A percentile compares a stretch with the other conserved stretches of the same genome.
These are phyloP conservation scores for Tragelaphus eurycerus DNA, from an alignment of 2,797 vertebrate species.

Conservation along the genomic window DNA sequence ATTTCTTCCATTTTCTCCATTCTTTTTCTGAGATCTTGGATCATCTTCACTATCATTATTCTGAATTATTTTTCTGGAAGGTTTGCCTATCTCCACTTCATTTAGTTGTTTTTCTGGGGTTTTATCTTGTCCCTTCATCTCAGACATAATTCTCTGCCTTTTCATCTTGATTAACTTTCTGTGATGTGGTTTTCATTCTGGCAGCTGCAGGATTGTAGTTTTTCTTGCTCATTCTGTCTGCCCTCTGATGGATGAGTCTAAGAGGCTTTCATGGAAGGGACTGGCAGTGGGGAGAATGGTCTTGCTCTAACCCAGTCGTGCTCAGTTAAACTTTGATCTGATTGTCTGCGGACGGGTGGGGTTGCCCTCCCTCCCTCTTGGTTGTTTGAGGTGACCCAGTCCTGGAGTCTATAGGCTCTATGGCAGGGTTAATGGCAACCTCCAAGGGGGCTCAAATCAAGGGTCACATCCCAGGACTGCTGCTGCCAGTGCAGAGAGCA, in stretches of 20 bases:
- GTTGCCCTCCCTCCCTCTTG: fast-evolving
- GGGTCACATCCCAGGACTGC: not conserved
- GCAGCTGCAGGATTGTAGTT: not conserved
- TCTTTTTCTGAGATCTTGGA: not conserved
- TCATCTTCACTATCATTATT: not conserved
- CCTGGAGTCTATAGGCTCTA: not conserved
- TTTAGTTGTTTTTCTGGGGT: not conserved
- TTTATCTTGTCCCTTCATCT: not conserved
- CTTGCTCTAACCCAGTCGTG: not conserved
- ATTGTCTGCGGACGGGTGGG: fast-evolving
- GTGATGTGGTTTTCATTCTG: not conserved
- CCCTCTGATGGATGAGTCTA: not conserved
- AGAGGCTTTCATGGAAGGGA: not conserved
- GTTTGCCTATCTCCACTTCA: not conserved
- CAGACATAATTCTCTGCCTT: not conserved
- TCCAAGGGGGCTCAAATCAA: not conserved
- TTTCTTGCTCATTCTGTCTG: not conserved
- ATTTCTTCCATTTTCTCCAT: not conserved
- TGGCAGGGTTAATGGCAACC: not conserved
- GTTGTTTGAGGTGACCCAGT: not conserved
- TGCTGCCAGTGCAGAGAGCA: not conserved
- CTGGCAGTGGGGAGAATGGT: not conserved
- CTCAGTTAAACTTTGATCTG: not conserved
- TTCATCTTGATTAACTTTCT: not conserved
- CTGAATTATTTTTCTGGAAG: not conserved